A percentile compares a stretch with the other conserved stretches of the same genome.
Evolutionary conservation across 2,888 invertebrate genomes (phyloP).

Genomic region (Lasioglossum morio): DNA sequence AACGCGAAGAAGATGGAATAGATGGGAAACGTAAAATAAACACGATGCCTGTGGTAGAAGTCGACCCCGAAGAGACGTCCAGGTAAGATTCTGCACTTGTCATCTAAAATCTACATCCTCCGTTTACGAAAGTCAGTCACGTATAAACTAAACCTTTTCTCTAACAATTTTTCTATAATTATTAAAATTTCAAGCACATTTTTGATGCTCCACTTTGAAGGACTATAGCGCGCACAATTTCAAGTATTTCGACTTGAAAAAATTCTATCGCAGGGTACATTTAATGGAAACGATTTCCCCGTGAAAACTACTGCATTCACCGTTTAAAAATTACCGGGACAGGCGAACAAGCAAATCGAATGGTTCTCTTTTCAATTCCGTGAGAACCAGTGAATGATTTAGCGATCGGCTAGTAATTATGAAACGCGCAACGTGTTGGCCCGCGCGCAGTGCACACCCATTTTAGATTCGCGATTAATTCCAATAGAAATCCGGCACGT

Average conservation of each 20-base stretch:
- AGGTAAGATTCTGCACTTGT: background rate
- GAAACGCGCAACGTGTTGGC: no score
- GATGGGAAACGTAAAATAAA: background rate
- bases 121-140: no score
- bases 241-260: background rate
- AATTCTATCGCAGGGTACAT: background rate
- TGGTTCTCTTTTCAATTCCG: no score
- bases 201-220: background rate
- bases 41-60: background rate
- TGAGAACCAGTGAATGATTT: no score
- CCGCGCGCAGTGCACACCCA: background rate
- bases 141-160: background rate
- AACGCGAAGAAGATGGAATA: background rate
- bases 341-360: background rate
- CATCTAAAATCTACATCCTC: background rate
- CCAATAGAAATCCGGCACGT: background rate
- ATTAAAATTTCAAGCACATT: background rate
- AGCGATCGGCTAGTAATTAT: no score
- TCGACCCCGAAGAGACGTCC: background rate
- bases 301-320: no score
- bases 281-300: background rate
- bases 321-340: no score
- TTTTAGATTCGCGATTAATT: background rate
- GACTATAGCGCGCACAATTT: background rate
- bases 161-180: background rate